phyloP scores from a whole-genome alignment of 1,140 invertebrate genomes.

The Megathymus violae region DNA sequence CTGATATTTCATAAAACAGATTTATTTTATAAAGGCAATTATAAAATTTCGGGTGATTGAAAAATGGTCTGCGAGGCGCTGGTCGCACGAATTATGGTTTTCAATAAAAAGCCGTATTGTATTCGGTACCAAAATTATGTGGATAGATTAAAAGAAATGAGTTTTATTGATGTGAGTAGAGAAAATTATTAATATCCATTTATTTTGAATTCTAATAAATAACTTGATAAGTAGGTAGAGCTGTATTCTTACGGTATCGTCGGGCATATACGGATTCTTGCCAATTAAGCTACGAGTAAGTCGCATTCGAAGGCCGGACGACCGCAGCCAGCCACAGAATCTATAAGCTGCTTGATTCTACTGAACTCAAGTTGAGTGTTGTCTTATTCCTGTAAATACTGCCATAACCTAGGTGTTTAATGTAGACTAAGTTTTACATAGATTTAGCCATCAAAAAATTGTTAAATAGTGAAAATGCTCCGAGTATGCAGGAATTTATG shows the following conservation, averaged over 20 bases:
- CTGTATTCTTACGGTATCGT: constrained; percentile 16
- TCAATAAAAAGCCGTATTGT: constrained; percentile 33
- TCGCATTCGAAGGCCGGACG: constrained; percentile 23
- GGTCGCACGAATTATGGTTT: constrained; percentile 56
- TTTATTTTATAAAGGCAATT: constrained; percentile 43
- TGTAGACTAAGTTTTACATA: constrained; percentile 57
- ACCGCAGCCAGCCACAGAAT: constrained; percentile 48
- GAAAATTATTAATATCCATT: not conserved
- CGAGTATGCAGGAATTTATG: constrained; percentile 59
- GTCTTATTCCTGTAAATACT: constrained; percentile 65
- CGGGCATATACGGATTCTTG: constrained; percentile 50
- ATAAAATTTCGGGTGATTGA: constrained; percentile 34
- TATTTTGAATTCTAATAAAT: constrained; percentile 20
- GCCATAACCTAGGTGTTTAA: constrained; percentile 68
- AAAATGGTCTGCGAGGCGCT: constrained; percentile 57
- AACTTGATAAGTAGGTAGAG: constrained; percentile 4
- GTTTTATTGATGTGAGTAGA: constrained; percentile 15
- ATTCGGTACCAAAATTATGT: constrained; percentile 25
- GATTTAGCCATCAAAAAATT: constrained; percentile 31
- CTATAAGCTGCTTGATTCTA: constrained; percentile 69
- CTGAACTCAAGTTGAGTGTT: constrained; percentile 63
- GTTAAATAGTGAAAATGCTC: constrained; percentile 47
- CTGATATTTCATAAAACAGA: constrained; percentile 44
- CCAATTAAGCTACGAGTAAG: constrained; percentile 42
- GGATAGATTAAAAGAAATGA: constrained; percentile 8